Base-by-base conservation (phyloP, 1,140 invertebrate genomes). In the Caenorhabditis elegans region DNA sequence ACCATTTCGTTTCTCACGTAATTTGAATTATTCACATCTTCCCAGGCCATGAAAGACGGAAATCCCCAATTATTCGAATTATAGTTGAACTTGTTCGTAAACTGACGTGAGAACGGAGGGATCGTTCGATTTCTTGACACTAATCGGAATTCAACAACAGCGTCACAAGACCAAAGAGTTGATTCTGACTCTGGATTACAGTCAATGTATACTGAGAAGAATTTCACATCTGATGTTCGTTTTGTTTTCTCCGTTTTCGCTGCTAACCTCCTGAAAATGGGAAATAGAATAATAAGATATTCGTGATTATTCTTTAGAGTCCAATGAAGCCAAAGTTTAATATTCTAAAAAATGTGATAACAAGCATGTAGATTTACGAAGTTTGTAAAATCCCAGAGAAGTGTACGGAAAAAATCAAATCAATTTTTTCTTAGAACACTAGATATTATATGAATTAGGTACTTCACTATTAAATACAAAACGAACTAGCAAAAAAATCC, bases 31-130 rank as follows among this genome's bases (percentile, higher is more conserved):
- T 76, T 65, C 28, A 87, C 80, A 11, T 86, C 84, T 13, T 51
- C 80, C 83, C 85, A 87, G 26, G 87, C 87, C 48, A 88, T 87
- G 53, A 87, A 87, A 8, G 86, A 85, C 5, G 87, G 87, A 48
- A 87, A 87, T 22, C 87, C 87, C 87, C 87, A 87, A 60, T 87
- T 87, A 77, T 88, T 88, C 13, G 84, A 86, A 49, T 86, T 88
- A 36, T 53, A 87, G 48, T 84, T 88, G 75, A 87, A 87, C 24
- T 86, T 86, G 49, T 87, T 87, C 1, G 87, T 87, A 60, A 87
- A 87, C 76, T 86, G 82, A 53, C 86, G 31, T 17, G 86, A 87
- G 77, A 87, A 87, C 43, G 86, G 77, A 26, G 46, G 46, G 28
- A 82, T 81, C 15, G 51, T 15, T 13, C 80, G 53, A 8, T 78